Evolutionary conservation across 1,140 invertebrate genomes (phyloP), one percentile per base, ranked within the genome.

Genomic region (Pseudomyrmex concolor): DNA sequence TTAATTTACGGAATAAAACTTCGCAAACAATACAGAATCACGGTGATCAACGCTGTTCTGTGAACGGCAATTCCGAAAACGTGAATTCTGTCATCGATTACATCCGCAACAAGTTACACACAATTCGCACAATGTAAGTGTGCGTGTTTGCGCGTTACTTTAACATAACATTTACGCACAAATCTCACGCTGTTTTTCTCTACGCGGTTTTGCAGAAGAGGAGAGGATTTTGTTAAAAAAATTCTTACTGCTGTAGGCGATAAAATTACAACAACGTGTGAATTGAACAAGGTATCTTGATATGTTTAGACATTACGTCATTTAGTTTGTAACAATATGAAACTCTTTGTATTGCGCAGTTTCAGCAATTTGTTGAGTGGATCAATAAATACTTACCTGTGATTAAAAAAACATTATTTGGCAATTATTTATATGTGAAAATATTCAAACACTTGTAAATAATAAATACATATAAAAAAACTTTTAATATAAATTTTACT

Each of bases 1-100:
- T 71, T 92, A 70, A 22, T 62, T 9, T 19, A 50, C 13, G 34
- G 66, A 13, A 10, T 51, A 12, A 64, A 64, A 83, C 66, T 92
- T 12, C 90, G 91, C 1, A 93, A 92, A 50, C 94, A 94, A 72
- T 93, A 94, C 72, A 90, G 91, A 5, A 67, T 86, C 0, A 81
- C 86, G 2, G 92, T 94, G 43, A 84, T 94, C 34, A 81, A 87
- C 34, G 55, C 84, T 5, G 86, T 94, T 77, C 25, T 92, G 12
- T 92, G 12, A 34, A 66, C 8, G 85, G 80, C 7, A 83, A 83
- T 55, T 59, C 17, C 1, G 59, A 62, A 54, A 91, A 92, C 63
- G 72, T 89, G 0, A 64, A 87, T 9, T 51, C 72, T n/a, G 55
- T 59, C 17, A 59, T 92, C 15, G 19, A 86, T 54, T 91, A 86